Evolutionary conservation across 2,797 vertebrate species (phyloP).

Genomic region (Chaetophractus vellerosus): DNA sequence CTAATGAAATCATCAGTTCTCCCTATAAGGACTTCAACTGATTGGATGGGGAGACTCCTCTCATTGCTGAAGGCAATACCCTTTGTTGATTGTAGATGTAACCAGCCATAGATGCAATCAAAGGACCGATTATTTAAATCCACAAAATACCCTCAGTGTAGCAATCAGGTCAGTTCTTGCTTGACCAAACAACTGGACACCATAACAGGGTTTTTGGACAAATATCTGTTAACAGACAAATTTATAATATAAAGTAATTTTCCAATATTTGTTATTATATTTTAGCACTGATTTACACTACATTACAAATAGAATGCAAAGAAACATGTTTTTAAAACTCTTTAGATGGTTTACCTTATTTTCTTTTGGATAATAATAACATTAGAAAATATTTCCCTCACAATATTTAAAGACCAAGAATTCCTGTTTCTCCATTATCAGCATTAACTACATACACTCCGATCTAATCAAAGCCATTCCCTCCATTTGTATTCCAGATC

Average conservation of each 20-base stretch:
- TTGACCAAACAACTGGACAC: too few species aligned
- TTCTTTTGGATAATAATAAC: neutral
- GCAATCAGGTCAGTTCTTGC: too few species aligned
- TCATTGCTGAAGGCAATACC: too few species aligned
- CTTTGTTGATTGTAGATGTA: too few species aligned
- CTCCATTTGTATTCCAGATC: neutral
- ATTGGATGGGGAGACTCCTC: too few species aligned
- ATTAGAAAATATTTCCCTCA: constrained; percentile 22
- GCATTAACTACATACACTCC: neutral
- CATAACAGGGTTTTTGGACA: neutral
- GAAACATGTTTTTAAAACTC: neutral
- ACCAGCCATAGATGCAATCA: too few species aligned
- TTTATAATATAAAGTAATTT: neutral
- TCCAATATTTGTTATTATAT: neutral
- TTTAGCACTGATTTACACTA: neutral
- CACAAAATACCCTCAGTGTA: too few species aligned
- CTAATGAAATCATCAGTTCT: too few species aligned
- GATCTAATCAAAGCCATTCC: neutral
- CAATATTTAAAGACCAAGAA: neutral
- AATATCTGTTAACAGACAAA: neutral
- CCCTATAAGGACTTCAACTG: too few species aligned
- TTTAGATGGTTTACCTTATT: neutral
- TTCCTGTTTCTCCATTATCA: constrained; percentile 1
- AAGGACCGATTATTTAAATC: too few species aligned
- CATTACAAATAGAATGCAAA: neutral